Evolutionary conservation across 2,113 vertebrate genomes (phyloP), one percentile per base, ranked within the genome.

Genomic region (Acanthochromis polyacanthus): DNA sequence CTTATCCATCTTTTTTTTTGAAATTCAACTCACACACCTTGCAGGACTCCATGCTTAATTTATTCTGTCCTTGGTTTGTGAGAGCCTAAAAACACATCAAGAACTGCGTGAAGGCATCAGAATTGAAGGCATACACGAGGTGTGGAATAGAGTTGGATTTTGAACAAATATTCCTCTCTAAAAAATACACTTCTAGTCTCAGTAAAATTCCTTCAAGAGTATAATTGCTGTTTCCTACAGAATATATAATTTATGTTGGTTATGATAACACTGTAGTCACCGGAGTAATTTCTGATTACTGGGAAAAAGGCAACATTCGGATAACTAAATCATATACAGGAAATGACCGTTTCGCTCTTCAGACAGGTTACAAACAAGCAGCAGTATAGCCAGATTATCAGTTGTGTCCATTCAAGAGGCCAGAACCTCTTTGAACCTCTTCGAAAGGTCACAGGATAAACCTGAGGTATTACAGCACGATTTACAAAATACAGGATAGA

Each of bases 21-120:
- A 10, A 48, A 68, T 87, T 79, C 46, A 56, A 40, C 53, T 77
- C 76, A 64, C 71, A 73, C 52, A 71, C 46, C 75, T 73, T n/a
- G 50, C 62, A 71, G 55, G 40, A 71, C n/a, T 82, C 50, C 53
- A 65, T 53, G 30, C 58, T 76, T 85, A 71, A 81, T 88, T 86
- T 30, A 75, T 78, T 64, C 63, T 65, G 50, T 57, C 75, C 62
- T 75, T 74, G 68, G 74, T 55, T 56, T 76, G 32, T 5, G 8
- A 61, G 9, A 69, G 28, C 0, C 23, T 57, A 67, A 71, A 78
- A 81, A 75, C 7, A 2, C 38, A 48, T 72, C 52, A 69, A 28
- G 66, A 22, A 63, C 55, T 55, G 43, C 73, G 32, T 58, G 38
- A 60, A 67, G 25, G 48, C 48, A 56, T 45, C 53, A 59, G 53